Evolutionary conservation across 2,888 invertebrate genomes (phyloP), one percentile per base, ranked within the genome.

Genomic region (Cephus rjabovi): DNA sequence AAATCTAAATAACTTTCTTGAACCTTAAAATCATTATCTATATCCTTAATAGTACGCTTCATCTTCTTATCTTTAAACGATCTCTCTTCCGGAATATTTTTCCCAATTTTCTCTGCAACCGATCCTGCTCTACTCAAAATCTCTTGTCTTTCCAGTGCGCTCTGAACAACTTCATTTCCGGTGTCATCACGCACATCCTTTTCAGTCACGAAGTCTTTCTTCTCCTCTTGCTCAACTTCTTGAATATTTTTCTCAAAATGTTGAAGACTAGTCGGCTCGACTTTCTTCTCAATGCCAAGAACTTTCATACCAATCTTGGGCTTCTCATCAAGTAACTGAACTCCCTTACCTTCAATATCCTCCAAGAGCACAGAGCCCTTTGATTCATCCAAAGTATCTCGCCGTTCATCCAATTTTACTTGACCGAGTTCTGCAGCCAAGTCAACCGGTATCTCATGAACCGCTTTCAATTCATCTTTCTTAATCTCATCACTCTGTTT

Each of bases 281-380:
- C 2, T 71, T 71, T 31, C 34, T 71, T 31, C 71, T 71, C n/a
- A 31, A 34, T 31, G 15, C 15, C 69, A 15, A 77, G n/a, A 30
- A 74, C 34, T 23, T 23, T 74, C 35, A 77, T 69, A 33, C 37
- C 77, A 69, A 69, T 69, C n/a, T 73, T 71, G 2, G 71, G 23
- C 33, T 12, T 34, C 33, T 31, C 71, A 9, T 31, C 71, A 11
- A 77, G 37, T 34, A 77, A 40, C 23, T 30, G 74, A n/a, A 77
- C 75, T 37, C 70, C 56, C n/a, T 77, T 70, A 30, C 77, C 77
- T 77, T 77, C 77, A 23, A 77, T 77, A 15, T 77, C 77, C 40
- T 75, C 40, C 33, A 33, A 71, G 23, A 56, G 23, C 23, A 56
- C 23, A 23, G 23, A 2, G 56, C 9, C 1, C 23, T 56, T 56